A percentile compares a stretch with the other conserved stretches of the same genome.
Conservation (phyloP, 2,888 invertebrate species). For the Meganola albula region DNA sequence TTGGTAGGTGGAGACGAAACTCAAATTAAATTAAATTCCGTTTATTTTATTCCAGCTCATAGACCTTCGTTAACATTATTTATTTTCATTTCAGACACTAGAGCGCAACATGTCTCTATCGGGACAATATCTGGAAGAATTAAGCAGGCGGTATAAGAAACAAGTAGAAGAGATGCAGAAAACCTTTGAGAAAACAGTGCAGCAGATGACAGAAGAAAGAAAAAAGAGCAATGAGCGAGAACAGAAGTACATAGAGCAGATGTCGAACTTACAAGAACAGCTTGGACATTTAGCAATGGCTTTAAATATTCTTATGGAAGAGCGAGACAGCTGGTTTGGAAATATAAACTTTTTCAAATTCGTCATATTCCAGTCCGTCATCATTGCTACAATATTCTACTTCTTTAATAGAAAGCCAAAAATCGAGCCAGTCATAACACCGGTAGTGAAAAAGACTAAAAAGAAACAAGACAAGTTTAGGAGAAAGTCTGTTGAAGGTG, state of each 20-base stretch:
- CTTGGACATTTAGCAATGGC: conserved; percentile 79
- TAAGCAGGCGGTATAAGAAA: conserved; percentile 95
- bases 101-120: conserved; percentile 98
- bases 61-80: conserved; percentile 6
- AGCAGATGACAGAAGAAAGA: conserved; percentile 84
- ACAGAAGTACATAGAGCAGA: conserved; percentile 87
- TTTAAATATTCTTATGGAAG: conserved; percentile 78
- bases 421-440: conserved; percentile 46
- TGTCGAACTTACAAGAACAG: conserved; percentile 81
- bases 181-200: conserved; percentile 87
- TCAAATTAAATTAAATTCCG: too few relatives aligned
- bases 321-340: conserved; percentile 81
- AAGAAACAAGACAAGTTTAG: conserved; percentile 66
- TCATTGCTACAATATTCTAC: conserved; percentile 68
- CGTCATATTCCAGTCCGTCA: conserved; percentile 67
- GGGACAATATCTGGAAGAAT: conserved; percentile 96
- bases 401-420: conserved; percentile 67
- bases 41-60: too few relatives aligned
- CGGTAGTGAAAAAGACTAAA: conserved; percentile 48
- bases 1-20: too few relatives aligned
- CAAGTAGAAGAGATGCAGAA: conserved; percentile 97
- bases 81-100: conserved; percentile 80
- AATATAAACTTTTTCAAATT: conserved; percentile 77
- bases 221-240: conserved; percentile 85
- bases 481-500: conserved; percentile 82